Percentiles rank a stretch among this genome's conserved stretches.
phyloP scores from a whole-genome alignment of 2,113 vertebrate species.

The Rynchops niger region DNA sequence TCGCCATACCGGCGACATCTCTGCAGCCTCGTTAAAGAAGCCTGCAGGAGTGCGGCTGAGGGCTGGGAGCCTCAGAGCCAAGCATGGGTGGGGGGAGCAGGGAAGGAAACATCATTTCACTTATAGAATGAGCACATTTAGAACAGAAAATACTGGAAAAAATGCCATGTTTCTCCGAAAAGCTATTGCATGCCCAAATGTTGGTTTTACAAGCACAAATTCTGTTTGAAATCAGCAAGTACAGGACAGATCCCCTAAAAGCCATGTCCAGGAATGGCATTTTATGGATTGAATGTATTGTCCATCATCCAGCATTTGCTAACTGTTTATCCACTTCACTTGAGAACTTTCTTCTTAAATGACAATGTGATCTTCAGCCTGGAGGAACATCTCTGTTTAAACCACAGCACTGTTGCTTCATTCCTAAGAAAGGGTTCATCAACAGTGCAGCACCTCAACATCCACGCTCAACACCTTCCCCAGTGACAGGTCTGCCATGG shows the following conservation, averaged over 20 bases:
- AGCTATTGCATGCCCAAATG: background rate
- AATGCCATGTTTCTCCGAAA: background rate
- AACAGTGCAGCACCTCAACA: background rate
- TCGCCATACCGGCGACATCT: accelerated
- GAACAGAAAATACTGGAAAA: background rate
- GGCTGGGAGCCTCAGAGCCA: background rate
- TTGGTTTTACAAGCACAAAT: background rate
- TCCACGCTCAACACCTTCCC: background rate
- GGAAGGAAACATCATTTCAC: background rate
- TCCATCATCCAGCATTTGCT: background rate
- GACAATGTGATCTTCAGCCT: background rate
- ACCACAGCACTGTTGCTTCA: background rate
- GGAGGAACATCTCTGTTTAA: background rate
- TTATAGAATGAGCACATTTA: background rate
- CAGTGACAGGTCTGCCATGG: background rate
- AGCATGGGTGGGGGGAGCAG: background rate
- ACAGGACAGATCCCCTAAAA: background rate
- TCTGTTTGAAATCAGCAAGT: background rate
- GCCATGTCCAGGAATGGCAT: background rate
- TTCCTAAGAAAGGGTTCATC: background rate
- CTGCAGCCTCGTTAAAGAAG: background rate
- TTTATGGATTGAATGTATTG: background rate
- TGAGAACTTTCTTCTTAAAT: background rate
- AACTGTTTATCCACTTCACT: background rate
- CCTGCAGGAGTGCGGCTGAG: background rate